Evolutionary conservation across 1,140 invertebrate genomes (phyloP).

Genomic region (Drosophila funebris): DNA sequence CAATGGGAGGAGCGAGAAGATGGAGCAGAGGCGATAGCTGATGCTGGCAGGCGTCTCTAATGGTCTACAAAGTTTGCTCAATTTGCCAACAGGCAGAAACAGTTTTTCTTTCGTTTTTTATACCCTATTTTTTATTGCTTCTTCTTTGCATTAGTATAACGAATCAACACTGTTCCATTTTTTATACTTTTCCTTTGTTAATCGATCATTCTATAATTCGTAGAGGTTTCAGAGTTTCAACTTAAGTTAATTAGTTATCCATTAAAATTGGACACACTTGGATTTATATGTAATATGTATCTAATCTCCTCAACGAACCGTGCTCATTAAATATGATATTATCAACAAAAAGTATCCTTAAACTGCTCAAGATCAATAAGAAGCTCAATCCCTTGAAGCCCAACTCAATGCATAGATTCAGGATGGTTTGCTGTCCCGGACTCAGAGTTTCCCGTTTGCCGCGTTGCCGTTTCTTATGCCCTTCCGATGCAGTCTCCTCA

Average conservation of each 20-base stretch:
- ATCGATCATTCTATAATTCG: neutral
- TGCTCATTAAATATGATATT: neutral
- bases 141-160: slow-evolving; percentile 4
- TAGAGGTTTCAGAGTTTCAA: neutral
- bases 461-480: neutral
- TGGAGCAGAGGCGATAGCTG: neutral
- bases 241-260: neutral
- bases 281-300: neutral
- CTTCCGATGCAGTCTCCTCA: neutral
- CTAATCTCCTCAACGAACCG: too few relatives aligned
- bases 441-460: neutral
- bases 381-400: neutral
- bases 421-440: neutral
- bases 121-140: neutral
- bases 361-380: neutral
- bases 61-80: slow-evolving; percentile 45
- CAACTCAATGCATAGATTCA: neutral
- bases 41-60: slow-evolving; percentile 21
- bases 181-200: neutral
- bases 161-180: neutral
- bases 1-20: neutral
- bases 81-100: slow-evolving; percentile 41
- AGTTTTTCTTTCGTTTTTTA: slow-evolving; percentile 19
- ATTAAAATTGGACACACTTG: neutral
- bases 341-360: neutral